Base-by-base conservation (phyloP, 2,797 vertebrate genomes). In the Choloepus didactylus region DNA sequence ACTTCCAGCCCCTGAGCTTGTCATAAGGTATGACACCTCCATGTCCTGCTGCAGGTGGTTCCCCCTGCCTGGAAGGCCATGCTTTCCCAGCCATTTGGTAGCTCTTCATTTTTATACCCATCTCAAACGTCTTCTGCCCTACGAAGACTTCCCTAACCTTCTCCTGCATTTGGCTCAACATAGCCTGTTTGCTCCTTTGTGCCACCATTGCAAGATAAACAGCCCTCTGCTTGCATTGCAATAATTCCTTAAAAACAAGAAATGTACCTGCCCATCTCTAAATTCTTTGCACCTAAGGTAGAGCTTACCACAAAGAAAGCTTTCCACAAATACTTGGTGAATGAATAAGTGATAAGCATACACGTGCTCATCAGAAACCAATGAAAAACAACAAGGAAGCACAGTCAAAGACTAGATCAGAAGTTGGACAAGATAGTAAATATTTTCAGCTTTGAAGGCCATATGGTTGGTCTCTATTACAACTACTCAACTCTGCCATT, bases 71-170 rank as follows among this genome's bases (percentile, higher is more conserved):
- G 16, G 23, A 21, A 60, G 31, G 41, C 44, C 85, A 11, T 3
- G 41, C 46, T 64, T 21, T 18, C 41, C 64, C 7, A n/a, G 41
- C 3, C 11, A 4, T 18, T 3, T 2, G 44, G 31, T 35, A 77
- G 93, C 16, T 46, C 85, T 51, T 10, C 31, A 51, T n/a, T 92
- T 95, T 95, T 67, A 93, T 67, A 87, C 41, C 91, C 80, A 81
- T 8, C 79, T 87, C 92, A 69, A 89, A 44, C 46, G 15, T 21
- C 82, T 44, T 19, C 49, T 73, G 15, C 9, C 16, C 73, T 66
- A 15, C 0, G 14, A 59, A 49, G 14, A 29, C 16, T 44, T 51
- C 41, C 46, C 49, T 29, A 27, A 29, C 6, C 35, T 41, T 54
- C 62, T 84, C 82, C 62, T 46, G 10, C 7, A 31, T 76, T 72